Evolutionary conservation across 2,797 vertebrate species (phyloP).

Genomic region (Halcyon leucocephala): DNA sequence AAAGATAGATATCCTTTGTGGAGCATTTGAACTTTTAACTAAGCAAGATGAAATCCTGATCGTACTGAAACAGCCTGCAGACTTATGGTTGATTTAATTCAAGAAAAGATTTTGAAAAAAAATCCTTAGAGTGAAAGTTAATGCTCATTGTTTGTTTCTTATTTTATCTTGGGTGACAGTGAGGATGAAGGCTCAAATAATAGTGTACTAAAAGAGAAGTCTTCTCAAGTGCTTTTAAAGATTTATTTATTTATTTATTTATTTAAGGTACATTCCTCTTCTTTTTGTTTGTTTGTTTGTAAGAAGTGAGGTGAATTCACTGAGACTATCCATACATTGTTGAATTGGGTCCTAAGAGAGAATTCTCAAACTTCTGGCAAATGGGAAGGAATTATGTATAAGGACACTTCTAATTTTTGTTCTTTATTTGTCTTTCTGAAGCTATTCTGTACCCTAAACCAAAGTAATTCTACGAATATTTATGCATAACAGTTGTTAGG

Average conservation of each 20-base stretch:
- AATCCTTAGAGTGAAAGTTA: not conserved
- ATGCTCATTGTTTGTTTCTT: not conserved
- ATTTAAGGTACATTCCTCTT: accelerated
- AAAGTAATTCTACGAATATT: conserved; percentile 21
- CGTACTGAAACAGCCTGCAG: not conserved
- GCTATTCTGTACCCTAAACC: not conserved
- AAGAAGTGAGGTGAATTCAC: not conserved
- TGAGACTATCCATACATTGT: not conserved
- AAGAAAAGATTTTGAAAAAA: not conserved
- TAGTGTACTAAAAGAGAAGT: not conserved
- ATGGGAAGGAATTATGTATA: not conserved
- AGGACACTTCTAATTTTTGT: not conserved
- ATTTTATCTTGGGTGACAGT: not conserved
- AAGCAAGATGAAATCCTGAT: not conserved
- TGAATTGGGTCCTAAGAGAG: not conserved
- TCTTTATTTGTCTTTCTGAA: conserved; percentile 20
- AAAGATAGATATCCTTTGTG: not conserved
- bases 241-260: not conserved
- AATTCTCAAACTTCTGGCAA: not conserved
- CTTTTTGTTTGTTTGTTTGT: not conserved
- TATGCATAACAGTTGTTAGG: not conserved
- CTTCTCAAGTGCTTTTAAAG: not conserved
- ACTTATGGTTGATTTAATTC: not conserved
- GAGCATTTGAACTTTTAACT: not conserved
- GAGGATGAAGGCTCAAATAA: not conserved